These are phyloP conservation scores for Trichogramma evanescens DNA, from an alignment of 2,888 invertebrate species.

Conservation along the genomic window DNA sequence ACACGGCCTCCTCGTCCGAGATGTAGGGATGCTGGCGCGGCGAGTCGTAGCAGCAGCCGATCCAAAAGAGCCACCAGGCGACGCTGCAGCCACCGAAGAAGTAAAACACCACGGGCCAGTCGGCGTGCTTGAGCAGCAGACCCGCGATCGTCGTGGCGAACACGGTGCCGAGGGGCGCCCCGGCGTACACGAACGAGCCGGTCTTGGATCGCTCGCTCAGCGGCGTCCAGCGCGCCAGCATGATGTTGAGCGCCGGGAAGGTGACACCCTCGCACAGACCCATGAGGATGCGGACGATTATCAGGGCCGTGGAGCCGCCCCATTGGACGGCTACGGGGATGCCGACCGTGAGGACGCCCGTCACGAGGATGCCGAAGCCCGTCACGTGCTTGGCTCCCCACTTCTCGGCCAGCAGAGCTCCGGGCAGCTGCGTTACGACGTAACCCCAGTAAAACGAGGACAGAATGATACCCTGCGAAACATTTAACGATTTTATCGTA, in stretches of 20 bases:
- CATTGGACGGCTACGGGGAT: slow-evolving; percentile 66
- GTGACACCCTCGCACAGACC: slow-evolving; percentile 77
- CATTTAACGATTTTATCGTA: neutral
- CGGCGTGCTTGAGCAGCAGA: slow-evolving; percentile 56
- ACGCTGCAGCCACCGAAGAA: slow-evolving; percentile 68
- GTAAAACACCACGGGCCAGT: slow-evolving; percentile 75
- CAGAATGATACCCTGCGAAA: slow-evolving; percentile 61
- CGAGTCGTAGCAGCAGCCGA: slow-evolving; percentile 42
- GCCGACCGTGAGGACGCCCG: slow-evolving; percentile 68
- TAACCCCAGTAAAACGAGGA: slow-evolving; percentile 78
- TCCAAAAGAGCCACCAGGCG: slow-evolving; percentile 66
- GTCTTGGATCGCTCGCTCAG: slow-evolving; percentile 64
- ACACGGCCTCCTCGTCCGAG: slow-evolving; percentile 39
- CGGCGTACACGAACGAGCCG: slow-evolving; percentile 70
- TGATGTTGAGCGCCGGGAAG: slow-evolving; percentile 69
- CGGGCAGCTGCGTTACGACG: slow-evolving; percentile 70
- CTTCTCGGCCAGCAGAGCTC: slow-evolving; percentile 67
- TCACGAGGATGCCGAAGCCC: slow-evolving; percentile 68
- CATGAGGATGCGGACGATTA: slow-evolving; percentile 64
- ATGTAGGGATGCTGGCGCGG: slow-evolving; percentile 46
- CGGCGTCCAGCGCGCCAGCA: slow-evolving; percentile 73
- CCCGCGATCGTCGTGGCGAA: slow-evolving; percentile 59
- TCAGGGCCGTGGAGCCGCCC: slow-evolving; percentile 61
- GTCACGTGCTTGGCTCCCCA: slow-evolving; percentile 77
- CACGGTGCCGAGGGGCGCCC: slow-evolving; percentile 64